A percentile compares a stretch with the other conserved stretches of the same genome.
Evolutionary conservation across 2,888 invertebrate genomes (phyloP).

Genomic region (Cosmopolites sordidus): DNA sequence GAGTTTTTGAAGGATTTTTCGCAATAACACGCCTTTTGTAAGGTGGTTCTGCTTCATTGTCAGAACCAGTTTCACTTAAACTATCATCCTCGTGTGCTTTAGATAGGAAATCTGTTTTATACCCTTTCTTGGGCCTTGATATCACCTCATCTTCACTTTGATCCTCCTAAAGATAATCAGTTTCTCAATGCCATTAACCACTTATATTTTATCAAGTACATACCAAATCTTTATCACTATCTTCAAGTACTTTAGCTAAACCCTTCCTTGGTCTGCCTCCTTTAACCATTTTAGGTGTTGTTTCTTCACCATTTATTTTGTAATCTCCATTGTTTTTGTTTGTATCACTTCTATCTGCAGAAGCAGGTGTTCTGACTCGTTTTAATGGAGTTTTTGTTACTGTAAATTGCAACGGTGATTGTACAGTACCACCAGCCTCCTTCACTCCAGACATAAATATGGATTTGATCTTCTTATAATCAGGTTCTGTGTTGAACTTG

Average conservation of each 20-base stretch:
- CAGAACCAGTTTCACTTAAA: not conserved
- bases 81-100: not conserved
- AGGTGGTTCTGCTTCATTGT: not conserved
- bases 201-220: no score
- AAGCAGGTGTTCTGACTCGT: constrained; percentile 14
- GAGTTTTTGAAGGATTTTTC: not conserved
- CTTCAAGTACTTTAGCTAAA: not conserved
- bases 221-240: constrained; percentile 9
- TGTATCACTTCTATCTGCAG: constrained; percentile 1
- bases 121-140: not conserved
- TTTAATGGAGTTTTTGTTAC: constrained; percentile 24
- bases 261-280: constrained; percentile 10
- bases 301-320: constrained; percentile 5
- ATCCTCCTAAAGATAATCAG: not conserved
- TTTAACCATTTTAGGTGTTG: constrained; percentile 11
- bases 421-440: constrained; percentile 54
- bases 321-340: constrained; percentile 4
- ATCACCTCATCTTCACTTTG: constrained; percentile 1
- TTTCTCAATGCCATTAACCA: no score
- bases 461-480: constrained; percentile 67
- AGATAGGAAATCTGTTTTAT: not conserved
- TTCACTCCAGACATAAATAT: constrained; percentile 65
- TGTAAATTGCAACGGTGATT: constrained; percentile 59
- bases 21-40: not conserved
- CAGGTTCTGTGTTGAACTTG: constrained; percentile 66